Base-by-base conservation (phyloP, 2,797 vertebrate species). In the Sciurus carolinensis region DNA sequence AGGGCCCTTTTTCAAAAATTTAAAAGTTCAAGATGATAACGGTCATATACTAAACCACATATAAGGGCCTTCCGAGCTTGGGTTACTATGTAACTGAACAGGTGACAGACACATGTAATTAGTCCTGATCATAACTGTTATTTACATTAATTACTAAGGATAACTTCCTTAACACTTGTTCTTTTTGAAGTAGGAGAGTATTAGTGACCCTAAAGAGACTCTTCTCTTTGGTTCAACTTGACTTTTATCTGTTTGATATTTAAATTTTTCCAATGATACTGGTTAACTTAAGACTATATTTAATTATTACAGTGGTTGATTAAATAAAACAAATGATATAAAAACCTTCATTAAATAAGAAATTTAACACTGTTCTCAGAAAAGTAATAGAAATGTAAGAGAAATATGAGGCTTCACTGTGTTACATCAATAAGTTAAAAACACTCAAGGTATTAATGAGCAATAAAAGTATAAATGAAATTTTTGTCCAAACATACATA, bases 141-240 rank as follows among this genome's bases (percentile, higher is more conserved):
- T 66, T 90, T 64, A 77, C 7, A 66, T 30, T 66, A 59, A 83
- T 28, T 84, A 62, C 5, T 36, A 84, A 80, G 7, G 33, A 47
- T 73, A 2, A 91, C 57, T 81, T 67, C 5, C 2, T 73, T 95
- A 81, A 75, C 33, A 50, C 7, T 33, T n/a, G 1, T 44, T n/a
- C 4, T 75, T 77, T 87, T 59, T 89, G 15, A 92, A 80, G 20
- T 86, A 10, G 10, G 28, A 33, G 1, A 15, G 7, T 52, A 72
- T 83, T 77, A 59, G 22, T 64, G 22, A 89, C 28, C 59, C 42
- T 73, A 36, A 64, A 76, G 13, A 44, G 82, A 80, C 42, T 17
- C 2, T 90, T 64, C 30, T 86, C 24, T 87, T 94, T 91, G 26
- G 57, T 73, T 75, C 80, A 92, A 89, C 52, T 72, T 94, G 30